Base-by-base conservation (phyloP, 2,113 vertebrate genomes). In the Rana temporaria region DNA sequence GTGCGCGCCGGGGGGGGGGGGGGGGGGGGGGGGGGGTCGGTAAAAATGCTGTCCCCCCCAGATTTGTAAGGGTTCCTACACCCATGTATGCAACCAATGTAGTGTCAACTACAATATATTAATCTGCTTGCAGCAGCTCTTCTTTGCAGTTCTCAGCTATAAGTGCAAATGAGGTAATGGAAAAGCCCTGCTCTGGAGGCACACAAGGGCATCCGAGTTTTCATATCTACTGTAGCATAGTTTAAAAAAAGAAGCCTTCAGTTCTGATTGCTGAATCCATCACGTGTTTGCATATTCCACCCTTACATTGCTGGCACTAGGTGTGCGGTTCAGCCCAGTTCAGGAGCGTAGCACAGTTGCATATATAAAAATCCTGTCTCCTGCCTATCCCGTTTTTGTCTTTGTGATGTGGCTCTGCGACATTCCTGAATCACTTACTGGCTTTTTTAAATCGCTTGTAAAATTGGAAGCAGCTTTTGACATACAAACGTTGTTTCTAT, bases 401-500 rank as follows among this genome's bases (percentile, higher is more conserved):
- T 48, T 65, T 76, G 48, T 83, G 63, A 83, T 83, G 81, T 76
- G 81, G 71, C 52, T 60, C 34, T 17, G 55, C 34, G 55, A 68
- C 53, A 83, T 83, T 76, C 63, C 64, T 83, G n/a, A 76, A 66
- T 83, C 64, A 20, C 71, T 68, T 68, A 76, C 72, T 67, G 63
- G 63, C 68, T 60, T 60, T 60, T 83, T 83, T 83, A 76, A 68
- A 76, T 66, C 9, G 32, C 72, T 26, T 83, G 56, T 48, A 83
- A 83, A 76, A 76, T 83, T 75, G 64, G 55, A 83, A 32, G 20
- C 81, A 83, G 81, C 71, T 83, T 76, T 48, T 66, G n/a, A 32
- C 32, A 76, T 75, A 52, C 24, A 6, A 42, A 59, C 22, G 56
- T 76, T 76, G 72, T 56, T 83, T 76, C 81, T 83, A 83, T 83